Base-by-base conservation (phyloP, 2,888 invertebrate species). In the Drosophila eohydei region DNA sequence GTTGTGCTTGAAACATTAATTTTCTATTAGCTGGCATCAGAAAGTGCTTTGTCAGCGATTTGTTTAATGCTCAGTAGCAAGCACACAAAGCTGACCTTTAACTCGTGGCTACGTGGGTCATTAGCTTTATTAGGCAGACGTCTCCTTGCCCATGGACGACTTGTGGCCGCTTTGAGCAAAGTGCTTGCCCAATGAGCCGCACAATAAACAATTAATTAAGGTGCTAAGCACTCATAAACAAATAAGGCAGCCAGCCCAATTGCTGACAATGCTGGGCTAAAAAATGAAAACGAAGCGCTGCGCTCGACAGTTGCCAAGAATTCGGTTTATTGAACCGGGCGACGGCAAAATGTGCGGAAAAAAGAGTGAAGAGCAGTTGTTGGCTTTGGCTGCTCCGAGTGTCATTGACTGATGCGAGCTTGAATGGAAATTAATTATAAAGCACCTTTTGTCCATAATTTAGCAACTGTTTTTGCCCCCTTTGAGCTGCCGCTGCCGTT, bases 131-230 rank as follows among this genome's bases (percentile, higher is more conserved):
- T 68, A 40, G 44, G 16, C 21, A 21, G 21, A 21, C 21, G 21
- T 21, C 21, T 21, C 21, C 21, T 21, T 21, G 21, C 21, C 21
- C 21, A 21, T 21, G 21, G 21, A 21, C 21, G 21, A 21, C 21
- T 21, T 21, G 21, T 21, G 21, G 21, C 21, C 21, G 21, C 21
- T 21, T 21, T 21, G 21, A 56, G 51, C 67, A 51, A 59, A 73
- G 55, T 61, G 61, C 44, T 32, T 52, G 54, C 8, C 58, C 69
- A 83, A 86, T 80, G 74, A 71, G 83, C 54, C 70, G 74, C 64
- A 86, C 81, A 86, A 83, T 78, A 74, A 62, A 71, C 67, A 79
- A 76, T 84, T 84, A 83, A 83, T 88, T 83, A 88, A 73, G 81
- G 71, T 63, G 71, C 71, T 63, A 48, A 67, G 50, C 64, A 58